Evolutionary conservation across 2,888 invertebrate species (phyloP), one percentile per base, ranked within the genome.

Genomic region (Apotomis turbidana): DNA sequence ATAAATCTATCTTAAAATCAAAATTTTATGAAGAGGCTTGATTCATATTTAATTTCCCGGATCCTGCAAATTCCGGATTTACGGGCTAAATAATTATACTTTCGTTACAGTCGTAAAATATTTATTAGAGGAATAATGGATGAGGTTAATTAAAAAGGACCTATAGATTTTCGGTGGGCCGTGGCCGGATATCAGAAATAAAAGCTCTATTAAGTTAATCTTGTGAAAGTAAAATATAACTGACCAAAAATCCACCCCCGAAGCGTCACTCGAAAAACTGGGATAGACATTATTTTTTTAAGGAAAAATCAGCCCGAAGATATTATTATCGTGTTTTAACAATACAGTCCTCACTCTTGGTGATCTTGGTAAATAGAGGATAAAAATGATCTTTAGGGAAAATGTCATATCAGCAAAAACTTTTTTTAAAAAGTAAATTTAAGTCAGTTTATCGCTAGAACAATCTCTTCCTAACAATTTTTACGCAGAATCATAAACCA

Each of bases 91-190:
- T 27, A 49, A 27, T 55, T 55, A 67, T 67, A 61, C 10, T 59
- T 44, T 59, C 57, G 27, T 38, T 41, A 69, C 46, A 15, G 59
- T 49, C 44, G 13, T 71, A 55, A 70, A 66, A 67, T 13, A 55
- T 55, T 71, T 61, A 71, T 51, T n/a, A 44, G 49, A 49, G 41
- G 41, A 36, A 27, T 41, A 57, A 57, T 67, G 55, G 49, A 71
- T 67, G 49, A 71, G 12, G 27, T 55, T 55, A 61, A 57, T 67
- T 57, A n/a, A 61, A 71, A 66, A 9, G 54, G 52, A 51, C 44
- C 51, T 13, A 57, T 64, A 60, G 52, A 54, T 27, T 38, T 36
- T 46, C 38, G 49, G 12, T 52, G 27, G 44, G 54, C 55, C 55
- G 55, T 12, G 59, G 0, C 41, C 27, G 10, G 55, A 55, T 10